Evolutionary conservation across 2,888 invertebrate genomes (phyloP).

Genomic region (Hymenopus coronatus): DNA sequence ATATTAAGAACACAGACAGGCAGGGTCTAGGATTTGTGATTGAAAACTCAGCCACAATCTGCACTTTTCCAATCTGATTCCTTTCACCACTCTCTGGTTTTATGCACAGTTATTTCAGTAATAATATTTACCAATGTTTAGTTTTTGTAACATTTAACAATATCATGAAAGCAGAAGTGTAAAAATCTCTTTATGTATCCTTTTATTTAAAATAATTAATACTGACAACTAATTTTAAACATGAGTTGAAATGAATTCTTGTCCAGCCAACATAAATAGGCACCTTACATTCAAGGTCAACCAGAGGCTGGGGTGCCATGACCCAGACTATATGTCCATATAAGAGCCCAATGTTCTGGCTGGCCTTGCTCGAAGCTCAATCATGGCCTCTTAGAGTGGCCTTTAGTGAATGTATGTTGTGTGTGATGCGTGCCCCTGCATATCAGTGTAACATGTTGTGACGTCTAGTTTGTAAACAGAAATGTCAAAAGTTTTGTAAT

Average conservation of each 20-base stretch:
- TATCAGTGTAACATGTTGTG: neutral
- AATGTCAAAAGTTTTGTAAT: neutral
- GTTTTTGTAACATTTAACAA: too few relatives aligned
- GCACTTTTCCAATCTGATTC: too few relatives aligned
- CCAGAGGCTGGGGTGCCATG: neutral
- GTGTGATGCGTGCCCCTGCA: neutral
- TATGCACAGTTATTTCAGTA: too few relatives aligned
- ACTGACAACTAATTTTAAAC: neutral
- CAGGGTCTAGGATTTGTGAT: too few relatives aligned
- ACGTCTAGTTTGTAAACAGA: neutral
- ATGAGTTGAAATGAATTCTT: neutral
- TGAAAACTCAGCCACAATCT: too few relatives aligned
- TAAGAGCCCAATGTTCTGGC: neutral
- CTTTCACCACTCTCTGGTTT: too few relatives aligned
- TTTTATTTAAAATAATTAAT: too few relatives aligned
- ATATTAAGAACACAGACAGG: too few relatives aligned
- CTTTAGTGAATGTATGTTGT: neutral
- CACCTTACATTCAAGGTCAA: neutral
- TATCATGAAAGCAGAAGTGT: too few relatives aligned
- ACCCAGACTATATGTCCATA: neutral
- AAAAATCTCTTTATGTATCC: too few relatives aligned
- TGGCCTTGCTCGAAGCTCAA: neutral
- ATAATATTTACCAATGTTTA: too few relatives aligned
- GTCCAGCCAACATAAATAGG: neutral
- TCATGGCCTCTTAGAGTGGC: neutral